Conservation (phyloP, 2,888 invertebrate species). For the Mimachlamys varia region DNA sequence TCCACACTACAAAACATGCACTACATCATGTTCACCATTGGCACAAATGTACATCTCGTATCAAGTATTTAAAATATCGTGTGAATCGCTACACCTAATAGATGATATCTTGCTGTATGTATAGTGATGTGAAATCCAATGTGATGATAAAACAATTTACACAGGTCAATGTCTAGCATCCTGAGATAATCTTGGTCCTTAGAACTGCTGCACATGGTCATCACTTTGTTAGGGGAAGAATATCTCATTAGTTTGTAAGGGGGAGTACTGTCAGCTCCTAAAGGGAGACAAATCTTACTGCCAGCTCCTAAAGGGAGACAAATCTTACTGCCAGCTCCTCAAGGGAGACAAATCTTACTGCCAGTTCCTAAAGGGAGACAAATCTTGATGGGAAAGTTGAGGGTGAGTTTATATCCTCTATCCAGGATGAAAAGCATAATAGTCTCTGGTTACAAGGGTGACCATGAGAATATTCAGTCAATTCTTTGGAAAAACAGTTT, state of each 20-base stretch:
- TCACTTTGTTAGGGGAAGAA: slow-evolving; percentile 1
- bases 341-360: background rate
- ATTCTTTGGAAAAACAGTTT: background rate
- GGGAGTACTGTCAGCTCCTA: background rate
- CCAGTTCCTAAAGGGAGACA: background rate
- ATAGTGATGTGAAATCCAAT: background rate
- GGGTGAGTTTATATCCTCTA: background rate
- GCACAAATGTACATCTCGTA: slow-evolving; percentile 29
- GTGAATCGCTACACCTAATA: slow-evolving; percentile 3
- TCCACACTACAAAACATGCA: slow-evolving; percentile 27
- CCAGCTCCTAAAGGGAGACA: background rate
- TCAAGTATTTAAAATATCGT: background rate
- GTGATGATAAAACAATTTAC: background rate
- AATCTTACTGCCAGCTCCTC: background rate
- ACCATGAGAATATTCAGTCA: background rate
- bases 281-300: background rate
- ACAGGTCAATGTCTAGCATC: slow-evolving; percentile 9
- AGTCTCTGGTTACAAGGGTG: background rate
- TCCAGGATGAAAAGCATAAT: background rate
- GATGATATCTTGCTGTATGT: slow-evolving; percentile 23
- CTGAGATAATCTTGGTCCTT: slow-evolving; percentile 36
- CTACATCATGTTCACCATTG: slow-evolving; percentile 21
- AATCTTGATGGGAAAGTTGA: background rate
- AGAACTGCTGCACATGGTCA: slow-evolving; percentile 23
- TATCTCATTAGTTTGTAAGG: background rate